Evolutionary conservation across 2,113 vertebrate genomes (phyloP), one percentile per base, ranked within the genome.

Genomic region (Lucifuga dentata): DNA sequence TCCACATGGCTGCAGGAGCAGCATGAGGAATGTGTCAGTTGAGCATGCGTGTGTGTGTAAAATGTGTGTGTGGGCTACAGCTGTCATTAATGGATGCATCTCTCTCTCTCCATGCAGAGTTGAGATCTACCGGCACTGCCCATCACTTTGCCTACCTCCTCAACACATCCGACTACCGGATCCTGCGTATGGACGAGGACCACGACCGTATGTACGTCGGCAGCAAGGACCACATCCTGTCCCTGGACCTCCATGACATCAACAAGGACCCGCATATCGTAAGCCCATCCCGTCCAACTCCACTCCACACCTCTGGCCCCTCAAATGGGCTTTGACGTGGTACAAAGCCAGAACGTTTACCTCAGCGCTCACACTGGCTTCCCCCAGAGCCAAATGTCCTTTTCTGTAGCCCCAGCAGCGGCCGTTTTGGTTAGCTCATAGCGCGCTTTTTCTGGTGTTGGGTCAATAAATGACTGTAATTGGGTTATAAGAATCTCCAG

Each of bases 171-270:
- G 96, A 98, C 86, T 99, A 96, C 84, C 93, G 95, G 23, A 99
- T 99, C 90, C 90, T 99, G 73, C 93, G 98, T 41, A 98, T 98
- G 93, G 98, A 99, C 6, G 97, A 99, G 80, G 98, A 99, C 91
- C 95, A 98, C 0, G 98, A 99, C 86, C 96, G 97, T 60, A 98
- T 99, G 97, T 99, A 98, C 0, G 94, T 99, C 80, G 98, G 97
- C 80, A 97, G 96, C 94, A 99, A 98, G 90, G 97, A 99, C 90
- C 96, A 97, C 11, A 92, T 99, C 85, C 92, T 99, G 57, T 99
- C 98, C 0, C 86, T 99, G 89, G 97, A 99, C 83, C 94, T 99
- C n/a, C 97, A 98, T 0, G 96, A 99, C 91, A 97, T 99, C 94
- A 99, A 99, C 93, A 94, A 95, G 16, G 95, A 97, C 61, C 98